A percentile compares a stretch with the other conserved stretches of the same genome.
phyloP scores from a whole-genome alignment of 1,140 invertebrate species.

The Amyelois transitella region DNA sequence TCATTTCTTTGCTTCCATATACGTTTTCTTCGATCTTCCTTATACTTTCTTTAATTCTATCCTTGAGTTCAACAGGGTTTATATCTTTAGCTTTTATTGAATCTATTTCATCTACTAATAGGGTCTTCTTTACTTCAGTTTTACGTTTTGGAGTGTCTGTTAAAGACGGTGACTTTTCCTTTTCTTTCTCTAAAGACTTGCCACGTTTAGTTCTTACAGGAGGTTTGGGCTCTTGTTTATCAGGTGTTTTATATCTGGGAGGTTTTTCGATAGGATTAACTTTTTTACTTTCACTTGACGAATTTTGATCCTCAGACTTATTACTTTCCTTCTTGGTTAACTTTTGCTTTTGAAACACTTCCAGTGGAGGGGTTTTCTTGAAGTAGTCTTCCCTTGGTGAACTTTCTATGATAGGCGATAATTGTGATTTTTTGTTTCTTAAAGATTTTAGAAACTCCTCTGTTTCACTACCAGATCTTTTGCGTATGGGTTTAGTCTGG shows the following conservation, averaged over 20 bases:
- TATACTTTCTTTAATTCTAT: slow-evolving; percentile 65
- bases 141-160: slow-evolving; percentile 62
- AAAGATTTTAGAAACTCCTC: slow-evolving; percentile 73
- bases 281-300: slow-evolving; percentile 42
- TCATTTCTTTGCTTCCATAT: slow-evolving; percentile 76
- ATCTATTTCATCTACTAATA: slow-evolving; percentile 62
- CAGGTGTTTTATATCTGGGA: slow-evolving; percentile 52
- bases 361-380: slow-evolving; percentile 62
- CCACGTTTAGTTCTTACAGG: slow-evolving; percentile 49
- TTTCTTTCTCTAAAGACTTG: slow-evolving; percentile 48
- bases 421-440: slow-evolving; percentile 77
- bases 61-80: slow-evolving; percentile 51
- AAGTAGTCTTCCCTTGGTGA: slow-evolving; percentile 81
- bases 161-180: slow-evolving; percentile 51
- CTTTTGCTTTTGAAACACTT: slow-evolving; percentile 52
- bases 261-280: slow-evolving; percentile 72
- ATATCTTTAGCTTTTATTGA: slow-evolving; percentile 36
- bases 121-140: slow-evolving; percentile 54
- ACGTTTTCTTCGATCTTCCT: slow-evolving; percentile 71
- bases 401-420: slow-evolving; percentile 86
- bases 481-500: slow-evolving; percentile 58
- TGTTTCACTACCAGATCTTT: slow-evolving; percentile 70
- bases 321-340: slow-evolving; percentile 36
- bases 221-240: slow-evolving; percentile 59
- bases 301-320: slow-evolving; percentile 21